Percentiles rank a stretch among this genome's conserved stretches.
These are phyloP conservation scores for Papilio elwesi DNA, from an alignment of 2,888 invertebrate species.

Conservation along the genomic window DNA sequence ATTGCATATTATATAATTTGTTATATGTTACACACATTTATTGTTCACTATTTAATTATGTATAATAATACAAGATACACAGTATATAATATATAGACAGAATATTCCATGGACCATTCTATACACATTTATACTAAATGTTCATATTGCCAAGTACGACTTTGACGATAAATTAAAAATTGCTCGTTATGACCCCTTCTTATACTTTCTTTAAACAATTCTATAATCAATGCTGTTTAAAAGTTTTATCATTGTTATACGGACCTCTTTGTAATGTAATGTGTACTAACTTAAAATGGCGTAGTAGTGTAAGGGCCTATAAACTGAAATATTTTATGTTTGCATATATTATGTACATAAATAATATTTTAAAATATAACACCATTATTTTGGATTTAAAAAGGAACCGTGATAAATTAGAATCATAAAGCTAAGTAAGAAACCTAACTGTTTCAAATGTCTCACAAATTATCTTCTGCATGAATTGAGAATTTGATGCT, in stretches of 20 bases:
- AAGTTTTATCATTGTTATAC: no score
- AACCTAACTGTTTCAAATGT: not conserved
- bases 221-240: no score
- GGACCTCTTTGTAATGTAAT: no score
- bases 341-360: constrained; percentile 31
- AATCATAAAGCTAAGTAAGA: constrained; percentile 47
- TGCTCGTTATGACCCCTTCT: no score
- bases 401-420: constrained; percentile 63
- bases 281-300: no score
- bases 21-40: not conserved
- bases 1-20: not conserved
- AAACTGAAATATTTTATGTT: constrained; percentile 26
- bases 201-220: no score
- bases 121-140: no score
- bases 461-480: constrained; percentile 1
- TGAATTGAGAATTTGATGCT: no score
- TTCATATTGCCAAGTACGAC: no score
- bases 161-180: no score
- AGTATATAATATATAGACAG: not conserved
- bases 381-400: constrained; percentile 39
- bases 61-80: not conserved
- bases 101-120: not conserved
- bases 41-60: not conserved
- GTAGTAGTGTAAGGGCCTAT: not conserved
- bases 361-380: no score